Percentiles rank a stretch among this genome's conserved stretches.
Evolutionary conservation across 1,140 invertebrate species (phyloP).

Genomic region (Idris sp.): DNA sequence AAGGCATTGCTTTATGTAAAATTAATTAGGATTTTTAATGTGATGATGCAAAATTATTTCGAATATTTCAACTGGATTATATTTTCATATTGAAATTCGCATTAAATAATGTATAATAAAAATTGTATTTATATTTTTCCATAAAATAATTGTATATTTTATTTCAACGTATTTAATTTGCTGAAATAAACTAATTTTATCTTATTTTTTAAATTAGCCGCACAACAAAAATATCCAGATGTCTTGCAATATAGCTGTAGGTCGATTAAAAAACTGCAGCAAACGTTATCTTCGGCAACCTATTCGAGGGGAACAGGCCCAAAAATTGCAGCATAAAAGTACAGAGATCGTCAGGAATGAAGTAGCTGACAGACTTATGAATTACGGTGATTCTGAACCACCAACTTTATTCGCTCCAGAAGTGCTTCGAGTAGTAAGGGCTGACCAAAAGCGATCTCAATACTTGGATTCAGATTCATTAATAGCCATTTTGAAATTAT

Average conservation of each 20-base stretch:
- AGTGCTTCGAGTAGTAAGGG: constrained; percentile 19
- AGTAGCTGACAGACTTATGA: constrained; percentile 6
- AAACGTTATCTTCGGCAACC: constrained; percentile 18
- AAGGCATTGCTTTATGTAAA: too few relatives aligned
- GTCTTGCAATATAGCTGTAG: neutral
- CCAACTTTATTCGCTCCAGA: constrained; percentile 2
- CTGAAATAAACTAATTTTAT: too few relatives aligned
- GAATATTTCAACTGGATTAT: too few relatives aligned
- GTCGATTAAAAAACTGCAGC: constrained; percentile 12
- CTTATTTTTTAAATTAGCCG: neutral
- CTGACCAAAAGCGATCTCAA: constrained; percentile 3
- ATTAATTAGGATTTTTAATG: too few relatives aligned
- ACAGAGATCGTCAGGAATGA: constrained; percentile 1
- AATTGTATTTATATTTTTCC: too few relatives aligned
- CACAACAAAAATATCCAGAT: neutral
- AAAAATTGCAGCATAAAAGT: neutral
- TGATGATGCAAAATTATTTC: too few relatives aligned
- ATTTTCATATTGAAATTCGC: too few relatives aligned
- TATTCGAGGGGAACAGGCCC: neutral
- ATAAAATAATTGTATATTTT: too few relatives aligned
- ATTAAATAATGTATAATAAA: too few relatives aligned
- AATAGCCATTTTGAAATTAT: constrained; percentile 12
- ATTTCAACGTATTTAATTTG: constrained; percentile 1
- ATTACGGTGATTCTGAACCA: constrained; percentile 11
- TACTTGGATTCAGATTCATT: constrained; percentile 16